Evolutionary conservation across 1,140 invertebrate genomes (phyloP).

Genomic region (Limonius californicus): DNA sequence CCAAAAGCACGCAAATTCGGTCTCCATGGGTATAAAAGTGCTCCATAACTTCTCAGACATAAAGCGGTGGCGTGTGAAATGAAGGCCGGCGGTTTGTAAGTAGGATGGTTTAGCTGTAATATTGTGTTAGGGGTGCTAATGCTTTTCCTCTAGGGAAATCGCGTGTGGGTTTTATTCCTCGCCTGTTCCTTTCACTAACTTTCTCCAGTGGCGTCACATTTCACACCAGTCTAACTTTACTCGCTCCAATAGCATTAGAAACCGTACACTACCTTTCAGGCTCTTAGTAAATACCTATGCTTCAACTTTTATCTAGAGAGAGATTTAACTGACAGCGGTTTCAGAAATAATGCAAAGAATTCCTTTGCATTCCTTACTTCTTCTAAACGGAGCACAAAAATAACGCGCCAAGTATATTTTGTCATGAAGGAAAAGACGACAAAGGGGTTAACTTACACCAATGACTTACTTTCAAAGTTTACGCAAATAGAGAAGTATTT

Average conservation of each 20-base stretch:
- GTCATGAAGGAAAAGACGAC: no score
- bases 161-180: constrained; percentile 30
- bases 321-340: no score
- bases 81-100: constrained; percentile 24
- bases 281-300: no score
- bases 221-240: not conserved
- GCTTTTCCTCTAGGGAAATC: constrained; percentile 34
- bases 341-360: no score
- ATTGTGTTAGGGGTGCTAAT: constrained; percentile 38
- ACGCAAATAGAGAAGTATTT: no score
- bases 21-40: not conserved
- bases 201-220: constrained; percentile 18
- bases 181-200: constrained; percentile 4
- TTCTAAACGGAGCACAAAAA: no score
- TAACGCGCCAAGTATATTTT: no score
- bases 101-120: constrained; percentile 29
- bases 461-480: no score
- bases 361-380: no score
- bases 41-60: not conserved
- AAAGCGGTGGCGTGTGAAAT: constrained; percentile 11
- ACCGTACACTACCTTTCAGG: not conserved
- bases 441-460: no score
- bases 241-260: not conserved
- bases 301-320: no score
- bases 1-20: not conserved